phyloP scores from a whole-genome alignment of 2,797 vertebrate genomes.

The Enteromius argenteus region DNA sequence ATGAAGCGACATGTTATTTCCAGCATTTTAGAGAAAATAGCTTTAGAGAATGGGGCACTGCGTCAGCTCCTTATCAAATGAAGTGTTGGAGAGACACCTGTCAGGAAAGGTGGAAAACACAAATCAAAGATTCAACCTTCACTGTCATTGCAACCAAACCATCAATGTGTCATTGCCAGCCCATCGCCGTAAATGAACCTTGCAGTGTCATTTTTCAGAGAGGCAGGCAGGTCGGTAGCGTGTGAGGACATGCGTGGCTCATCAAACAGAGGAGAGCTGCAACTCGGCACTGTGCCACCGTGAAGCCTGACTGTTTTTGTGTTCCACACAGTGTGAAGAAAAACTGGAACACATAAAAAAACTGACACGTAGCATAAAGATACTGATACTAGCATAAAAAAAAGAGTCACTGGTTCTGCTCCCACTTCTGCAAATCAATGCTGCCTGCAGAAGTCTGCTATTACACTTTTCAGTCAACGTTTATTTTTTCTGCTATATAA shows the following conservation, averaged over 20 bases:
- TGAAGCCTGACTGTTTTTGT: not conserved
- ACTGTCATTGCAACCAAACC: conserved; percentile 54
- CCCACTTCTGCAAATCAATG: not conserved
- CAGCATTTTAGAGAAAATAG: conserved; percentile 17
- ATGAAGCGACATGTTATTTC: conserved; percentile 25
- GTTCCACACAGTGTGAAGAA: not conserved
- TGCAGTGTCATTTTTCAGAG: conserved; percentile 53
- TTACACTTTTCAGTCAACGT: not conserved
- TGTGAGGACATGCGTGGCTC: conserved; percentile 38
- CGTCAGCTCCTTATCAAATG: conserved; percentile 13
- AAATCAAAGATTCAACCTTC: conserved; percentile 57
- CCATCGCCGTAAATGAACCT: conserved; percentile 51
- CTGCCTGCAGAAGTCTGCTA: not conserved
- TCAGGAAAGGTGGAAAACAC: conserved; percentile 46
- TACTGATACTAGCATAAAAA: not conserved
- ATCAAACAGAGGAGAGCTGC: conserved; percentile 17
- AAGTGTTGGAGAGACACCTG: conserved; percentile 48
- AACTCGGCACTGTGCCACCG: not conserved
- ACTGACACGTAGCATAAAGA: not conserved
- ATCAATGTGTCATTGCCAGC: conserved; percentile 55
- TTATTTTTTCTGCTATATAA: no score
- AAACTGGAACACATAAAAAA: not conserved
- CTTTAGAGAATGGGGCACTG: not conserved
- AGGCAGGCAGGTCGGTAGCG: conserved; percentile 20
- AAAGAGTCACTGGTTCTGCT: not conserved